Evolutionary conservation across 1,140 invertebrate genomes (phyloP).

Genomic region (Aphaenogaster floridana): DNA sequence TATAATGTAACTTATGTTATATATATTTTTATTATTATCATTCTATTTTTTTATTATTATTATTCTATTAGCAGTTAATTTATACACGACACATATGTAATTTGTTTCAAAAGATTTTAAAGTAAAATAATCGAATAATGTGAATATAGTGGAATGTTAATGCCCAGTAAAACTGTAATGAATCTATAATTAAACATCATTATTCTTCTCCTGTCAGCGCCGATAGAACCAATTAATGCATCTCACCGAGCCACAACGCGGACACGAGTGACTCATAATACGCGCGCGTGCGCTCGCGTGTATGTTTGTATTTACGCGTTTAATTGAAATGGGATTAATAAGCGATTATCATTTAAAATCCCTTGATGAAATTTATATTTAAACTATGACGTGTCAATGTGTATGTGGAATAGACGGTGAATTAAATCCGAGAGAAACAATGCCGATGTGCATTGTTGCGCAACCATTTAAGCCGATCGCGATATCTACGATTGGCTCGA

Average conservation of each 20-base stretch:
- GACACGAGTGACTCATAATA: background rate
- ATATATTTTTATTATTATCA: background rate
- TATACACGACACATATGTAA: background rate
- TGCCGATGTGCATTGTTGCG: too few species aligned
- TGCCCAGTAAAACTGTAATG: background rate
- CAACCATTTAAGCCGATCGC: background rate
- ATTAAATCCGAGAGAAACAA: background rate
- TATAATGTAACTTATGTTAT: background rate
- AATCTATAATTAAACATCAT: background rate
- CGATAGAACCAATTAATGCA: slow-evolving; percentile 1
- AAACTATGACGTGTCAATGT: background rate
- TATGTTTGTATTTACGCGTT: background rate
- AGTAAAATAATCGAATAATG: background rate
- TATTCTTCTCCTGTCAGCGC: background rate
- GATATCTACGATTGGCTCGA: background rate
- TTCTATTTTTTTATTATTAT: background rate
- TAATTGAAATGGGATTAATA: background rate
- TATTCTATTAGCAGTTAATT: background rate
- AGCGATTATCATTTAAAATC: background rate
- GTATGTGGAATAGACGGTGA: background rate
- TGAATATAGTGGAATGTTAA: background rate
- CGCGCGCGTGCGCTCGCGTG: background rate
- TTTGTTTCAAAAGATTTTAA: background rate
- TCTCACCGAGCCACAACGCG: background rate
- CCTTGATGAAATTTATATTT: background rate